Conservation (phyloP, 2,113 vertebrate genomes). For the Archilochus colubris region DNA sequence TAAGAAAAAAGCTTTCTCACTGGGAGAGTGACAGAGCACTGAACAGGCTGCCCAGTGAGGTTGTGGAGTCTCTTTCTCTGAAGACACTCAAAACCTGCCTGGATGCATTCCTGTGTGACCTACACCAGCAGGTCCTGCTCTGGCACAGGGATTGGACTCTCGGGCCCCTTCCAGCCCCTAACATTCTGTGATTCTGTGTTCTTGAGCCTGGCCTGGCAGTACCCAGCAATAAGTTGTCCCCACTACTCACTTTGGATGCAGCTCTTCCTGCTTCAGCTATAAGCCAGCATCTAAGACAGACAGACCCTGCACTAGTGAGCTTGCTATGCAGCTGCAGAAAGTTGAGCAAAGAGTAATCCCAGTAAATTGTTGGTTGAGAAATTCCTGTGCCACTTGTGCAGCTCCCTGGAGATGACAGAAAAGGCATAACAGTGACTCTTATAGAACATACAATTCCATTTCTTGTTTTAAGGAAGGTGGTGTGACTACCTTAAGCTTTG, state of each 20-base stretch:
- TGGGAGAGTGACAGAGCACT: too few species aligned
- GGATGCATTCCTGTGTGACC: too few species aligned
- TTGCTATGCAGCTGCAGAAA: fast-evolving
- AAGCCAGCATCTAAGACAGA: not conserved
- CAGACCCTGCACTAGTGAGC: not conserved
- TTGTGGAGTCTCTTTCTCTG: too few species aligned
- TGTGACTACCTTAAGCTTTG: not conserved
- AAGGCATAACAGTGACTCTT: not conserved
- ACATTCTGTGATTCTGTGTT: too few species aligned
- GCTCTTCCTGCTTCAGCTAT: not conserved
- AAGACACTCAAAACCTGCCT: too few species aligned
- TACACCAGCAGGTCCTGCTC: too few species aligned
- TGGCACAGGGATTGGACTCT: too few species aligned
- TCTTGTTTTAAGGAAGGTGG: not conserved
- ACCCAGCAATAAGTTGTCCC: not conserved
- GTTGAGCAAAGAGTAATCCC: not conserved
- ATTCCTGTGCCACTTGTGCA: not conserved
- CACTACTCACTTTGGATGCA: not conserved
- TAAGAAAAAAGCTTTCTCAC: too few species aligned
- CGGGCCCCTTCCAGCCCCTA: too few species aligned
- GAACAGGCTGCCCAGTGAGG: too few species aligned
- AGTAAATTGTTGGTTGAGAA: not conserved
- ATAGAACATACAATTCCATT: not conserved
- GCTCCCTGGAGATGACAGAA: not conserved
- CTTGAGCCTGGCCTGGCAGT: not conserved